Conservation (phyloP, 2,113 vertebrate species). For the Seriola rivoliana region DNA sequence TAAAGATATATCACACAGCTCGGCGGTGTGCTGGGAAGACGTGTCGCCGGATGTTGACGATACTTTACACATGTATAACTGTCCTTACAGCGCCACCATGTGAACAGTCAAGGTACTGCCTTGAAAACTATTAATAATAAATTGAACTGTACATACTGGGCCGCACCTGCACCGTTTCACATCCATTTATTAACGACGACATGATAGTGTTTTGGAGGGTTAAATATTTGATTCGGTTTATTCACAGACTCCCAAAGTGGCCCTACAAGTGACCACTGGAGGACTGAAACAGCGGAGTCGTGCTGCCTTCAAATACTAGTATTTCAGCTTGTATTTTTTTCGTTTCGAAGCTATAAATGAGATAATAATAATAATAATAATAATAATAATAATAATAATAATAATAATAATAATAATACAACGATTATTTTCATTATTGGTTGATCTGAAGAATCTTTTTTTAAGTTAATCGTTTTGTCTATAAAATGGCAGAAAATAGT, state of each 20-base stretch:
- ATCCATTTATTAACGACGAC: neutral
- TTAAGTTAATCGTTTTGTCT: too few relatives aligned
- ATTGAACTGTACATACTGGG: neutral
- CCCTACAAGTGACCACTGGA: neutral
- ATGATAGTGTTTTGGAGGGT: neutral
- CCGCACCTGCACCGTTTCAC: neutral
- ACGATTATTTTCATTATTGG: too few relatives aligned
- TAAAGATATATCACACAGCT: neutral
- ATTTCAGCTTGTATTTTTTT: neutral
- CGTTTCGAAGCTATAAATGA: rapidly evolving
- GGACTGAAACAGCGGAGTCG: neutral
- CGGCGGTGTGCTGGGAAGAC: slow-evolving; percentile 29
- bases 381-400: neutral
- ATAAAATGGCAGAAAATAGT: too few relatives aligned
- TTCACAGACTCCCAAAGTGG: neutral
- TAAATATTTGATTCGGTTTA: neutral
- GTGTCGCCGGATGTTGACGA: slow-evolving; percentile 82
- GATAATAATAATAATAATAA: neutral
- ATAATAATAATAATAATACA: neutral
- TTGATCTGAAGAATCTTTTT: too few relatives aligned
- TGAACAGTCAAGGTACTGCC: neutral
- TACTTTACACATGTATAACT: neutral
- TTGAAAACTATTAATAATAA: neutral
- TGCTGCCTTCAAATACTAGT: slow-evolving; percentile 23
- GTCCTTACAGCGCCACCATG: slow-evolving; percentile 68